Conservation (phyloP, 2,888 invertebrate genomes). For the Brachynemurus nebulosus region DNA sequence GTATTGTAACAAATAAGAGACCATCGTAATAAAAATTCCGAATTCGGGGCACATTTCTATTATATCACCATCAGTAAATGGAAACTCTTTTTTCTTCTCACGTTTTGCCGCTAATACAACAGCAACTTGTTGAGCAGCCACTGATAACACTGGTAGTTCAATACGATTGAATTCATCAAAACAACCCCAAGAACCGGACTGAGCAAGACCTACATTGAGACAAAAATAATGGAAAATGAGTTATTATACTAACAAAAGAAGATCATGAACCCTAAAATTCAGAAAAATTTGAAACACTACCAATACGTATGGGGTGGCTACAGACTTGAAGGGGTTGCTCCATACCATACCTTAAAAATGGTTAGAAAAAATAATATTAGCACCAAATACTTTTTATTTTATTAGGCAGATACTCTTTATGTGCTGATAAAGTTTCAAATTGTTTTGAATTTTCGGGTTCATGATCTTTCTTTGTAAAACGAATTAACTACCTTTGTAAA, state of each 20-base stretch:
- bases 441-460: no score
- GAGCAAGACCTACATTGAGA: slow-evolving; percentile 81
- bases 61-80: slow-evolving; percentile 88
- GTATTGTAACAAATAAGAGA: slow-evolving; percentile 26
- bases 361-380: no score
- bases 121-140: slow-evolving; percentile 94
- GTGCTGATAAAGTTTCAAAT: no score
- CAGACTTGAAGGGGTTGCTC: no score
- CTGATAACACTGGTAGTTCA: slow-evolving; percentile 83
- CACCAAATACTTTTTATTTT: no score
- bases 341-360: no score
- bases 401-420: no score
- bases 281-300: background rate
- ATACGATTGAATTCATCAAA: slow-evolving; percentile 97
- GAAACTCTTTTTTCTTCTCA: slow-evolving; percentile 79
- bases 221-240: no score
- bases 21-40: slow-evolving; percentile 96
- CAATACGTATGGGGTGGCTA: no score
- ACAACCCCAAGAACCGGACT: slow-evolving; percentile 96
- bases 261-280: no score
- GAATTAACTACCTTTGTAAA: slow-evolving; percentile 92
- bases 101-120: slow-evolving; percentile 85
- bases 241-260: no score
- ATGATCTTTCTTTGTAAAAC: no score
- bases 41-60: slow-evolving; percentile 91